Percentiles rank a stretch among this genome's conserved stretches.
Conservation (phyloP, 2,113 vertebrate species). For the Tyto alba region DNA sequence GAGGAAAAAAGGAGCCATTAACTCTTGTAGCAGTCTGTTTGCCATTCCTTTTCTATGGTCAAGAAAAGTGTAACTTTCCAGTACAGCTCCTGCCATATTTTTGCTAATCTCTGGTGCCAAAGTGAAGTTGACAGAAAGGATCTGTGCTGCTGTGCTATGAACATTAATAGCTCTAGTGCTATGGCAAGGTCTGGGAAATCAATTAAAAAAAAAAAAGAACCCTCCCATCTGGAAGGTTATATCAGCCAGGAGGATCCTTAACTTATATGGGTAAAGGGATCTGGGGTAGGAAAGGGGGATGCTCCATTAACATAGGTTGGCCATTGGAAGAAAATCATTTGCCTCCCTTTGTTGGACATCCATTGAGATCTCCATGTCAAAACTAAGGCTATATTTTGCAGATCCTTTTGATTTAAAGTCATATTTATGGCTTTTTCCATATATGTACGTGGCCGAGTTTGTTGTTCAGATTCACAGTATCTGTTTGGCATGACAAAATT, state of each 20-base stretch:
- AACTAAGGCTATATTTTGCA: background rate
- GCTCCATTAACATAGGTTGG: accelerated
- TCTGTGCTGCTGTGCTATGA: background rate
- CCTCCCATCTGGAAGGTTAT: background rate
- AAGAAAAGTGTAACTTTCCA: background rate
- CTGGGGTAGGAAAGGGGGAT: background rate
- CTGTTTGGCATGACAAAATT: background rate
- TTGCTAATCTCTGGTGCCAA: background rate
- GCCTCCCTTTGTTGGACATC: background rate
- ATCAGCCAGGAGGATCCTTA: background rate
- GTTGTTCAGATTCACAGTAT: background rate
- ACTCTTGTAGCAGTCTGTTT: background rate
- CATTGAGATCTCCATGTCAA: background rate
- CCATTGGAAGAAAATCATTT: background rate
- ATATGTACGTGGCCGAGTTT: background rate
- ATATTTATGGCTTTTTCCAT: background rate
- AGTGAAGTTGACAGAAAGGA: background rate
- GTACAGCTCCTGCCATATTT: background rate
- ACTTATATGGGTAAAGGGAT: background rate
- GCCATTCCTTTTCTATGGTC: background rate
- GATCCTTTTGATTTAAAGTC: background rate
- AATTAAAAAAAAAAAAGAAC: background rate
- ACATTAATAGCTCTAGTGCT: background rate
- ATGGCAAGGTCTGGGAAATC: background rate
- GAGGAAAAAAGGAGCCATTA: background rate